Percentiles rank a stretch among this genome's conserved stretches.
These are phyloP conservation scores for Cantharis lateralis DNA, from an alignment of 2,888 invertebrate species.

Conservation along the genomic window DNA sequence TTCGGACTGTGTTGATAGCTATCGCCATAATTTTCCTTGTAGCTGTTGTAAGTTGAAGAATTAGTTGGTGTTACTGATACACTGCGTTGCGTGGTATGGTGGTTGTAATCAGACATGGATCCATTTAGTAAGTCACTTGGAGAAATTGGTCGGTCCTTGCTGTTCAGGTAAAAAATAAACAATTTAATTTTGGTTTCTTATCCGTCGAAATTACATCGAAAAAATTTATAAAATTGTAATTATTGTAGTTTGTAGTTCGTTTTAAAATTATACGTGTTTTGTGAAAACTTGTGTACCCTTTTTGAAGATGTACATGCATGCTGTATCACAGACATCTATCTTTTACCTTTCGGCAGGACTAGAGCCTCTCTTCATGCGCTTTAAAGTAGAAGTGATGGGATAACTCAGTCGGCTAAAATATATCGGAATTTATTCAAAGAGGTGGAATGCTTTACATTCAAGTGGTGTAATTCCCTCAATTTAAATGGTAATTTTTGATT, in stretches of 20 bases:
- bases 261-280: background rate
- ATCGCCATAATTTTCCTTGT: conserved; percentile 53
- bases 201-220: background rate
- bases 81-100: conserved; percentile 49
- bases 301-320: background rate
- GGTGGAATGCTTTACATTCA: background rate
- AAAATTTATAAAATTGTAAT: background rate
- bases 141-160: conserved; percentile 66
- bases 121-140: conserved; percentile 50
- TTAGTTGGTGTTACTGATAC: conserved; percentile 53
- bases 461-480: background rate
- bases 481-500: too few species aligned
- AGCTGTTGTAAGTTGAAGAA: conserved; percentile 47
- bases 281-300: background rate
- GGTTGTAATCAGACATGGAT: conserved; percentile 50
- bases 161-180: conserved; percentile 39
- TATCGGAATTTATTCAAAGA: background rate
- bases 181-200: background rate
- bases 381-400: conserved; percentile 48
- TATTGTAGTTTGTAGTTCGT: background rate
- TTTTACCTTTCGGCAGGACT: conserved; percentile 54
- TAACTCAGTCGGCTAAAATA: conserved; percentile 55
- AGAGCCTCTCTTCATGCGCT: conserved; percentile 52
- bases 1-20: conserved; percentile 52
- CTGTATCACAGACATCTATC: background rate